These are phyloP conservation scores for Hippocampus guttulatus DNA, from an alignment of 2,113 vertebrate species.

Conservation along the genomic window DNA sequence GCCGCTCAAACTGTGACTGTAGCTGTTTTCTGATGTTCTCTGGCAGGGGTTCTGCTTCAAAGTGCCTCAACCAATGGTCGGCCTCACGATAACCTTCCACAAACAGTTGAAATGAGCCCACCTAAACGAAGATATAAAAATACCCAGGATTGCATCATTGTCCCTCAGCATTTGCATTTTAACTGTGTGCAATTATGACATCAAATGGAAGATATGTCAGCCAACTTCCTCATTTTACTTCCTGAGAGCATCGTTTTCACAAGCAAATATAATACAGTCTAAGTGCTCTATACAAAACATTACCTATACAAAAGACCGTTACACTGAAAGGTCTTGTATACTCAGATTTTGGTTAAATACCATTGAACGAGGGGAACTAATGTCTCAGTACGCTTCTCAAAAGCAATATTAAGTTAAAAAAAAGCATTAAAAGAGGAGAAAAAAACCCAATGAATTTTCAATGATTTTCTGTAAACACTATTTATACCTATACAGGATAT, in stretches of 20 bases:
- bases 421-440: too few relatives aligned
- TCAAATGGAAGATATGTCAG: background rate
- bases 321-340: background rate
- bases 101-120: conserved; percentile 96
- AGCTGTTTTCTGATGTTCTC: conserved; percentile 96
- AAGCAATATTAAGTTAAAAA: too few relatives aligned
- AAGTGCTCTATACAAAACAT: background rate
- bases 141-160: background rate
- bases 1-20: conserved; percentile 92
- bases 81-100: conserved; percentile 95
- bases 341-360: background rate
- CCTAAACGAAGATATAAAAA: conserved; percentile 61
- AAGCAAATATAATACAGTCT: background rate
- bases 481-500: too few relatives aligned
- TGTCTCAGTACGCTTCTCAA: too few relatives aligned
- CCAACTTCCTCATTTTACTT: conserved; percentile 11
- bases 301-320: background rate
- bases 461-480: too few relatives aligned
- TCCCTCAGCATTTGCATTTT: background rate
- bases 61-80: conserved; percentile 93
- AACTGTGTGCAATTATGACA: background rate
- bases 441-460: too few relatives aligned
- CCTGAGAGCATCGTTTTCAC: background rate
- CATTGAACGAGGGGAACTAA: too few relatives aligned
- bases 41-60: conserved; percentile 92